Base-by-base conservation (phyloP, 30 jellyfish, hydroid and myxozoan genomes). In the Pelagia noctiluca region DNA sequence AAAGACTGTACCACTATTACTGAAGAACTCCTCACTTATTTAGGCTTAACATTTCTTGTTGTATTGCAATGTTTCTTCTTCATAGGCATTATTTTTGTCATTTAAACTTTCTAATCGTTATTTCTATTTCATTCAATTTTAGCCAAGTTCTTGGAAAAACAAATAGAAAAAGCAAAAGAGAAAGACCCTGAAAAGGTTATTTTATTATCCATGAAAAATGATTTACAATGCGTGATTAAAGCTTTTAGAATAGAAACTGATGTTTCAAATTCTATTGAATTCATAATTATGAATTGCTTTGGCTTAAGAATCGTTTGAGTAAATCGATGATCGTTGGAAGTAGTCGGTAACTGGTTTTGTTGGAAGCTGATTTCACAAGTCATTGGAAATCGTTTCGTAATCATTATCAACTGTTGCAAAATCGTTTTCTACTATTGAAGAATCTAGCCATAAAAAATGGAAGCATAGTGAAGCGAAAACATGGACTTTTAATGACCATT, bases 101-200 rank as follows among this genome's bases (percentile, higher is more conserved):
- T 2, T 28, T 4, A 57, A 54, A 78, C 31, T 5, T 32, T n/a
- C 32, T 1, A 8, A 3, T 29, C n/a, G 1, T 30, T 35, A 5
- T 0, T 21, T 78, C 28, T 65, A 18, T 50, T 33, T 23, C 67
- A 7, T 4, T 42, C 34, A 30, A 13, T 79, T 54, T 0, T 46
- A 94, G 99, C 91, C 0, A 94, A 82, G 66, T 86, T 84, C 71
- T 75, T 94, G 12, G 97, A 83, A 53, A 88, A 94, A 33, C 99
- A 94, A 71, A 81, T 94, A 5, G 95, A 94, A 34, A 83, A 54
- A 63, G 97, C 96, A 1, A 94, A 94, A 50, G 95, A 83, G 36
- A 82, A 71, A 23, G 80, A 32, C 16, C 63, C 84, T 26, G 99
- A 88, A 38, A 62, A 52, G 85, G 99, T 94, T n/a, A 3, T 74